These are phyloP conservation scores for Drosophila monieri DNA, from an alignment of 2,888 invertebrate species.

Conservation along the genomic window DNA sequence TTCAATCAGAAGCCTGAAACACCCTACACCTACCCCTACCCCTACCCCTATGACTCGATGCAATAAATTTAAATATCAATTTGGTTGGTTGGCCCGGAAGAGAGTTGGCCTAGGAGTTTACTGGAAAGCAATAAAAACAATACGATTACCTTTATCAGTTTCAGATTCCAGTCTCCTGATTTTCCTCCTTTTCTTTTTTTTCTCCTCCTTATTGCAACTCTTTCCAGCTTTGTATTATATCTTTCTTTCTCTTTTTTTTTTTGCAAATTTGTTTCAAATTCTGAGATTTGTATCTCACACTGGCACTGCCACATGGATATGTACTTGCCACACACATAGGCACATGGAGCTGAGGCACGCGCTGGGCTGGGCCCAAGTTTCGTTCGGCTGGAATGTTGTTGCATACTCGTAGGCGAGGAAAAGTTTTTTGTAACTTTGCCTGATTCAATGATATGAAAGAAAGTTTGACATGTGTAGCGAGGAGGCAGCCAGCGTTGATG, in stretches of 20 bases:
- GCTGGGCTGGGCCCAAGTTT: conserved; percentile 15
- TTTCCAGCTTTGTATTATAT: conserved; percentile 10
- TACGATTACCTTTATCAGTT: conserved; percentile 38
- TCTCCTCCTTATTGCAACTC: not conserved
- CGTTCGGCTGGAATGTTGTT: conserved; percentile 32
- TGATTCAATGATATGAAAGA: conserved; percentile 57
- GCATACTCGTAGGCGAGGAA: conserved; percentile 49
- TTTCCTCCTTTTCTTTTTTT: not conserved
- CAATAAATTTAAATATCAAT: conserved; percentile 34
- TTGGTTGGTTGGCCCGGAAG: conserved; percentile 11
- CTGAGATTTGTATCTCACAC: conserved; percentile 35
- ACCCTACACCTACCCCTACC: too few relatives aligned
- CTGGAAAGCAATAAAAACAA: conserved; percentile 37
- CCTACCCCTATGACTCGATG: not conserved
- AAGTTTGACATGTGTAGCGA: conserved; percentile 54
- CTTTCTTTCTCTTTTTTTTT: conserved; percentile 16
- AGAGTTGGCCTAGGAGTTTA: conserved; percentile 29
- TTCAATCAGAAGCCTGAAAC: not conserved
- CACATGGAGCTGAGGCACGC: not conserved
- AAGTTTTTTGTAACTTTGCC: conserved; percentile 50
- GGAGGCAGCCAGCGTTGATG: conserved; percentile 13
- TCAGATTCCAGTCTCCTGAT: conserved; percentile 11
- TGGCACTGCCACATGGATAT: too few relatives aligned
- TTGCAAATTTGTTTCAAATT: conserved; percentile 44
- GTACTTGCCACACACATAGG: not conserved